Evolutionary conservation across 1,140 invertebrate species (phyloP).

Genomic region (Euwallacea fornicatus): DNA sequence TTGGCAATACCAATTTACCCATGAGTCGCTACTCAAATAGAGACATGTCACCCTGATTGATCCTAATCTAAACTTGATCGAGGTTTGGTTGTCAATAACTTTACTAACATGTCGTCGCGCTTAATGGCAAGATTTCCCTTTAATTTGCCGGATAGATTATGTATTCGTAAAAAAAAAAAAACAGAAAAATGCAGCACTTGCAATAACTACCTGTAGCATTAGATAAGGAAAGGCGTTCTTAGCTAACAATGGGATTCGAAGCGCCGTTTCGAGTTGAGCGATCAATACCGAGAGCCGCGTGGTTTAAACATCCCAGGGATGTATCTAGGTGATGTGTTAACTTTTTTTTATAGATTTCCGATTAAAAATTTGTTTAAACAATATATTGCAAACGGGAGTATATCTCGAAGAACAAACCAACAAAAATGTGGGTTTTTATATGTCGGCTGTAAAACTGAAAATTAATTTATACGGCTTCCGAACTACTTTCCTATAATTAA

Average conservation of each 20-base stretch:
- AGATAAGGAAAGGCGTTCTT: neutral
- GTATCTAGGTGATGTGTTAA: neutral
- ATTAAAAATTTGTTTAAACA: too few species aligned
- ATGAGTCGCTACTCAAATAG: too few species aligned
- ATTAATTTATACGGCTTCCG: too few species aligned
- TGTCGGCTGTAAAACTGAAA: too few species aligned
- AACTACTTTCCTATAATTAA: too few species aligned
- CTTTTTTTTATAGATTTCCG: too few species aligned
- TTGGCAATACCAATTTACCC: too few species aligned
- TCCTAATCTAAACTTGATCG: neutral
- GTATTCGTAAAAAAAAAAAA: neutral
- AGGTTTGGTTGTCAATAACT: neutral
- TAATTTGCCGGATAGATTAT: neutral
- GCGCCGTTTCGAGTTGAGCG: neutral
- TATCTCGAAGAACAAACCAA: too few species aligned
- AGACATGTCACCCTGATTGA: too few species aligned
- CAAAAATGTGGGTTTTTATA: too few species aligned
- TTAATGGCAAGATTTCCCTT: neutral
- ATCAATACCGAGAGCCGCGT: slow-evolving; percentile 3
- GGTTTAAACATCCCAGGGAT: neutral
- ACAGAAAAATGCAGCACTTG: neutral
- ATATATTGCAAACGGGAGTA: too few species aligned
- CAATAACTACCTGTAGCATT: slow-evolving; percentile 8
- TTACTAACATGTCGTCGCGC: neutral
- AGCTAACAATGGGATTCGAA: slow-evolving; percentile 3